A percentile compares a stretch with the other conserved stretches of the same genome.
Conservation (phyloP, 2,113 vertebrate species). For the Sceloporus tristichus region DNA sequence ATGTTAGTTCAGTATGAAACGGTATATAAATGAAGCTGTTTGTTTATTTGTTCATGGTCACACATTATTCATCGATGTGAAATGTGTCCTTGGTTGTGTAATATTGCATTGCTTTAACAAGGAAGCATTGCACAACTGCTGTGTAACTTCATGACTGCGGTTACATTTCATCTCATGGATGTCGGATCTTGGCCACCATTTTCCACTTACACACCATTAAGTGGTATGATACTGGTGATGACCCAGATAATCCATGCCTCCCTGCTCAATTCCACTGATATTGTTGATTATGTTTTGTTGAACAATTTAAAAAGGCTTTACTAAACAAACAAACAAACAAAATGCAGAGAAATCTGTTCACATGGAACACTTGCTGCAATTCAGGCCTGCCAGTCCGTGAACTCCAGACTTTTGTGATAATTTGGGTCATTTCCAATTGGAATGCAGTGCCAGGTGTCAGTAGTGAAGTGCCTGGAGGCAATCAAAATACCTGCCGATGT, state of each 20-base stretch:
- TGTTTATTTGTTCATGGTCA: no score
- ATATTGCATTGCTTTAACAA: no score
- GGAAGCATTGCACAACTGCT: no score
- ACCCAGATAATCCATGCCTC: neutral
- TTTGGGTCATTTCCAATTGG: constrained; percentile 69
- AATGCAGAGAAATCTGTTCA: neutral
- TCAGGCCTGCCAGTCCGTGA: constrained; percentile 47
- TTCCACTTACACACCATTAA: neutral
- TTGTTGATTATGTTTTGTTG: neutral
- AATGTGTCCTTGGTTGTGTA: no score
- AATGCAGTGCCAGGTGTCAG: constrained; percentile 72
- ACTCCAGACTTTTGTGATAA: constrained; percentile 40
- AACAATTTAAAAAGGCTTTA: constrained; percentile 21
- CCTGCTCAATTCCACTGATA: neutral
- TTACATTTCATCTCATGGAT: no score
- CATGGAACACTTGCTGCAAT: constrained; percentile 40
- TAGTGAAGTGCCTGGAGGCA: constrained; percentile 72
- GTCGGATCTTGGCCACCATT: neutral
- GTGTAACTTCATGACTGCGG: no score
- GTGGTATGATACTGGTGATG: no score
- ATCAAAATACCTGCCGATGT: constrained; percentile 74
- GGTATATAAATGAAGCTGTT: no score
- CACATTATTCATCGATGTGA: no score
- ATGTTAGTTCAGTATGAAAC: no score
- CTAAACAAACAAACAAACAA: constrained; percentile 4